Conservation (phyloP, 1,140 invertebrate genomes). For the Drosophila azteca region DNA sequence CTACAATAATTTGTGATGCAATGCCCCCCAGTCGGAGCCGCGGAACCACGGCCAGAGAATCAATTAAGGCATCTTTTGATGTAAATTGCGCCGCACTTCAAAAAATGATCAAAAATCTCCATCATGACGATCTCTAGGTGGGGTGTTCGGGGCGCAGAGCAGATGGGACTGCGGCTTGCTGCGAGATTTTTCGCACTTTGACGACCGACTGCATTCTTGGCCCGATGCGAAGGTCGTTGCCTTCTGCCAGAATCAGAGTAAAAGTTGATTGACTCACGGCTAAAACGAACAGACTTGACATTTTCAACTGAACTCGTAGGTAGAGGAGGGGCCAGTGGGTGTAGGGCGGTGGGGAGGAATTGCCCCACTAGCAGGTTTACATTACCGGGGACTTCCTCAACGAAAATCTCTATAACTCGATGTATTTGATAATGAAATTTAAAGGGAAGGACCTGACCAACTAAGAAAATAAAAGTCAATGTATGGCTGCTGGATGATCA, state of each 20-base stretch:
- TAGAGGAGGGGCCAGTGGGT: too few relatives aligned
- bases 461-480: too few relatives aligned
- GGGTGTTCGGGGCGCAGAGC: slow-evolving; percentile 12
- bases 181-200: slow-evolving; percentile 31
- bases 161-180: slow-evolving; percentile 14
- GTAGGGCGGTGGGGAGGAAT: too few relatives aligned
- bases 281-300: slow-evolving; percentile 59
- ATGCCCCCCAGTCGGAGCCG: slow-evolving; percentile 25
- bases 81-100: slow-evolving; percentile 75
- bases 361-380: too few relatives aligned
- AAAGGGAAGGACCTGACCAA: too few relatives aligned
- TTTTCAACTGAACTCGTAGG: slow-evolving; percentile 29
- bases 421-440: too few relatives aligned
- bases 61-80: slow-evolving; percentile 75
- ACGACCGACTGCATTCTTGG: slow-evolving; percentile 64
- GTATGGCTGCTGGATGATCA: too few relatives aligned
- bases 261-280: slow-evolving; percentile 70
- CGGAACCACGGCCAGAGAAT: slow-evolving; percentile 37
- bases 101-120: slow-evolving; percentile 48
- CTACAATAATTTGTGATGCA: slow-evolving; percentile 70
- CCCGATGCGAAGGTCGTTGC: slow-evolving; percentile 60
- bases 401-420: too few relatives aligned
- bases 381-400: too few relatives aligned
- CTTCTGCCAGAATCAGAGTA: slow-evolving; percentile 77
- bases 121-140: slow-evolving; percentile 35